Conservation (phyloP, 2,888 invertebrate species). For the Xylophagus ater region DNA sequence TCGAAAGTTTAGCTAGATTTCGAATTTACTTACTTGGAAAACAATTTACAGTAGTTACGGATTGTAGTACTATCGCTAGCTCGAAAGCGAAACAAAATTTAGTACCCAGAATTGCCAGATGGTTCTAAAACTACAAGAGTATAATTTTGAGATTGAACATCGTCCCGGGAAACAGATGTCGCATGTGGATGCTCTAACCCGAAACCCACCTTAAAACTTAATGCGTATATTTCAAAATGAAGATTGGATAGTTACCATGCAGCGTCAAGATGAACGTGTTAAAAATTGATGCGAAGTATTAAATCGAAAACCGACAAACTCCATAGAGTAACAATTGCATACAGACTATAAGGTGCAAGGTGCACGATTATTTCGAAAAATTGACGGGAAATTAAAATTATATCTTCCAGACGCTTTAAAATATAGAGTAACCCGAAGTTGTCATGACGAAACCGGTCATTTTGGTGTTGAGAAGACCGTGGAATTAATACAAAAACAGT, state of each 20-base stretch:
- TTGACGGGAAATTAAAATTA: not conserved
- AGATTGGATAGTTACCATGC: slow-evolving; percentile 6
- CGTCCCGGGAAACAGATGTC: slow-evolving; percentile 1
- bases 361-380: not conserved
- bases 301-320: not conserved
- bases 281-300: not conserved
- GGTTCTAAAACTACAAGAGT: slow-evolving; percentile 8
- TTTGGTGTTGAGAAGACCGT: not conserved
- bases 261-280: not conserved
- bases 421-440: not conserved
- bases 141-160: not conserved
- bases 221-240: not conserved
- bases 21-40: not conserved
- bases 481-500: slow-evolving; percentile 14
- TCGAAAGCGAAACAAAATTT: slow-evolving; percentile 20
- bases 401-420: not conserved
- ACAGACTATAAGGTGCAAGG: not conserved
- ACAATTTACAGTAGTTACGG: slow-evolving; percentile 6
- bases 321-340: not conserved
- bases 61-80: slow-evolving; percentile 4
- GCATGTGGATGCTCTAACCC: slow-evolving; percentile 23
- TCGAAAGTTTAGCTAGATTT: not conserved
- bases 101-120: slow-evolving; percentile 9
- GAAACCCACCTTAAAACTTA: not conserved
- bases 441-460: slow-evolving; percentile 4